Base-by-base conservation (phyloP, 2,797 vertebrate species). In the Sebastes wilsoni region DNA sequence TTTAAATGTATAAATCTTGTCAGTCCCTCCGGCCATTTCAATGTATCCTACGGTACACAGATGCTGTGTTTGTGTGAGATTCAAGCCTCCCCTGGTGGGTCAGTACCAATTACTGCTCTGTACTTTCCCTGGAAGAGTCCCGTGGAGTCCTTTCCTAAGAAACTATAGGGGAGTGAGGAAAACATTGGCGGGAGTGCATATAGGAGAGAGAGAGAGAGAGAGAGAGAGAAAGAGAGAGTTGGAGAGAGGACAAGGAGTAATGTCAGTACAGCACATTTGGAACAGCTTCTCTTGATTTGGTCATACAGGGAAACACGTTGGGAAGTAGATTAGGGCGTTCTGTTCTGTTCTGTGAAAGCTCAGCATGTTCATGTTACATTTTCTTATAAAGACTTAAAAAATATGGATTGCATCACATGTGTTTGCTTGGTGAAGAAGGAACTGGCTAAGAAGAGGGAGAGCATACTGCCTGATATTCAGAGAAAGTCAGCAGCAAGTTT, bases 51-150 rank as follows among this genome's bases (percentile, higher is more conserved):
- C n/a, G 27, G 36, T 2, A 28, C 27, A 23, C 30, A 55, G 49
- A 25, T 58, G n/a, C 20, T 27, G 34, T 61, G 12, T 72, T 4
- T 23, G 23, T 65, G 54, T 7, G 30, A 7, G 23, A 46, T 34
- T 67, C 8, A 22, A 58, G 66, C 61, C 46, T 64, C 68, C 20
- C 65, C 27, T 34, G 14, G 49, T 77, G 72, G 71, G 73, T 83
- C 83, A 66, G 61, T 42, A 46, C 71, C 22, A 72, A 42, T 69
- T 52, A 58, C 59, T 73, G 73, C 46, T 73, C 66, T 87, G 81
- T 88, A 76, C 81, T 84, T 90, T 92, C 75, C 75, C 64, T 78
- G 84, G 78, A 92, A 88, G 77, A 84, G 30, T 67, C 83, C 58
- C 42, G 74, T 70, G 42, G 79, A 69, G 87, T 28, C 22, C 9